A percentile compares a stretch with the other conserved stretches of the same genome.
Conservation (phyloP, 2,888 invertebrate species). For the Limnephilus marmoratus region DNA sequence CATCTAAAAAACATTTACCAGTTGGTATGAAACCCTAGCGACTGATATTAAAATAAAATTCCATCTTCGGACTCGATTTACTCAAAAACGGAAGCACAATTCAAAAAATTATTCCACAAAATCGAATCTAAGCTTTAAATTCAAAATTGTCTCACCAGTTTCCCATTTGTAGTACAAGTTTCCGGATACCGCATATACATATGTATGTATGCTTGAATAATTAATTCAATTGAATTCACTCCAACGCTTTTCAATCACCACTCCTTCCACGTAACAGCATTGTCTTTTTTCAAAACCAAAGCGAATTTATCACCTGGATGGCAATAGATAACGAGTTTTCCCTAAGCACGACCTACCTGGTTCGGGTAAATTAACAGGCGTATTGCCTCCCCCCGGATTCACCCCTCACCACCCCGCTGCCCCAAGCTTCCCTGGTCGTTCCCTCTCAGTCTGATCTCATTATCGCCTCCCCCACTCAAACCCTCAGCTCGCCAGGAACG, state of each 20-base stretch:
- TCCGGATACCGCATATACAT: too few species aligned
- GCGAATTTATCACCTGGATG: slow-evolving; percentile 50
- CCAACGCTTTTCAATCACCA: slow-evolving; percentile 39
- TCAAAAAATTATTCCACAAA: too few species aligned
- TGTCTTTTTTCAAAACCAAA: slow-evolving; percentile 49
- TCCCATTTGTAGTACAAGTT: too few species aligned
- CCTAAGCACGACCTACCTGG: slow-evolving; percentile 43
- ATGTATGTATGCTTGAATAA: not conserved
- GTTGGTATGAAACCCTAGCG: too few species aligned
- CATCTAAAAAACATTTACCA: too few species aligned
- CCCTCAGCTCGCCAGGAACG: slow-evolving; percentile 13
- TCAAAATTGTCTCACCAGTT: too few species aligned
- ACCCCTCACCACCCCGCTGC: not conserved
- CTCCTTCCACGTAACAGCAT: slow-evolving; percentile 27
- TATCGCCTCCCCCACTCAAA: slow-evolving; percentile 37
- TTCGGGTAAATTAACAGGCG: slow-evolving; percentile 55
- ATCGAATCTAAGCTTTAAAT: too few species aligned
- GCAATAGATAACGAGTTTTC: slow-evolving; percentile 54
- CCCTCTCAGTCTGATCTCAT: slow-evolving; percentile 43
- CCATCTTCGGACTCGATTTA: too few species aligned
- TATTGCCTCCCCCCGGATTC: slow-evolving; percentile 29
- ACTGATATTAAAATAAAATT: too few species aligned
- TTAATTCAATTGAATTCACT: slow-evolving; percentile 8
- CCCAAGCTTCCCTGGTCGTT: not conserved
- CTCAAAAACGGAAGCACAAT: too few species aligned